Evolutionary conservation across 2,113 vertebrate species (phyloP).

Genomic region (Lepus timidus): DNA sequence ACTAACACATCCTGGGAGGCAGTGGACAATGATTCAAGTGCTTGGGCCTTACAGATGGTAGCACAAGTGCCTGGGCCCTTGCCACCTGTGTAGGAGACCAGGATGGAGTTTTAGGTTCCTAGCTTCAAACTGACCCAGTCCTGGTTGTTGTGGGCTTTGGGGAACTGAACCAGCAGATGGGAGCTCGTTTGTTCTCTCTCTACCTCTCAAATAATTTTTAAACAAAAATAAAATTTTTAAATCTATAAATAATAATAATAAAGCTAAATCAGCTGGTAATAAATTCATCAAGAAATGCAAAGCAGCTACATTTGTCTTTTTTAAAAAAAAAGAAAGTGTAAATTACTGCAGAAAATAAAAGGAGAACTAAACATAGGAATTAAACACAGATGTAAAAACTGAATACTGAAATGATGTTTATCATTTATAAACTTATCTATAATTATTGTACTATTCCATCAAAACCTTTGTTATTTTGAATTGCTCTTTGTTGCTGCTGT

Average conservation of each 20-base stretch:
- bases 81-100: too few relatives aligned
- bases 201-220: too few relatives aligned
- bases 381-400: neutral
- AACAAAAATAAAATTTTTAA: neutral
- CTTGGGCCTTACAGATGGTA: too few relatives aligned
- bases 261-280: slow-evolving; percentile 1
- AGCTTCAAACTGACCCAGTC: too few relatives aligned
- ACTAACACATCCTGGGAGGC: too few relatives aligned
- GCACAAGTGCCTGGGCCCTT: too few relatives aligned
- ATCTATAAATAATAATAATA: neutral
- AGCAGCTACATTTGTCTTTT: neutral
- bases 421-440: neutral
- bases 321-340: neutral
- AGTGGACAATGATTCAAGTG: too few relatives aligned
- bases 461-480: neutral
- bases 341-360: neutral
- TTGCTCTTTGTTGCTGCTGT: neutral
- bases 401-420: neutral
- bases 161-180: too few relatives aligned
- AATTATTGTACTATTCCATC: neutral
- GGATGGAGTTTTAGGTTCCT: too few relatives aligned
- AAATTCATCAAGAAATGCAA: neutral
- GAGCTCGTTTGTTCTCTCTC: too few relatives aligned
- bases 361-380: neutral
- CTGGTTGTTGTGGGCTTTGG: too few relatives aligned